Conservation (phyloP, 1,140 invertebrate species). For the Diabrotica undecimpunctata region DNA sequence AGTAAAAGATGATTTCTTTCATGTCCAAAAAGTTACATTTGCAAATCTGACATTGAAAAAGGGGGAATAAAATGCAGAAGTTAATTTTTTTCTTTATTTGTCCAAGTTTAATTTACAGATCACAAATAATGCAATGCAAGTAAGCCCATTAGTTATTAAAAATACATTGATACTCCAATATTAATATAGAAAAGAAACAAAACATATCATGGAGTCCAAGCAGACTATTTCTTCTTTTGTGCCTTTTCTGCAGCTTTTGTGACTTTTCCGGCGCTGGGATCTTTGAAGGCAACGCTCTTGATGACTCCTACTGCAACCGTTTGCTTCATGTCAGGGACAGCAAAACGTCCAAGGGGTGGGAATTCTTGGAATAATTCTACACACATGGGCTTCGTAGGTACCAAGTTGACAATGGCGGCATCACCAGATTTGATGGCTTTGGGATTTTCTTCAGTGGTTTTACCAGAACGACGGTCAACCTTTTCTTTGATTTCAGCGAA, state of each 20-base stretch:
- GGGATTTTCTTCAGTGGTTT: constrained; percentile 71
- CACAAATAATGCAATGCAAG: not conserved
- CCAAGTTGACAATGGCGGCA: constrained; percentile 87
- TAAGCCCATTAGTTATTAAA: not conserved
- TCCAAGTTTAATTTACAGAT: constrained; percentile 1
- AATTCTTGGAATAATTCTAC: constrained; percentile 96
- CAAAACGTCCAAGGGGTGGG: constrained; percentile 94
- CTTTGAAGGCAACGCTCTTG: constrained; percentile 85
- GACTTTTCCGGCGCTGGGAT: constrained; percentile 76
- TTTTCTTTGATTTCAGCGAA: constrained; percentile 92
- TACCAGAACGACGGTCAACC: constrained; percentile 88
- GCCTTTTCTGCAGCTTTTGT: constrained; percentile 95
- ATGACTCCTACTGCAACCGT: constrained; percentile 98
- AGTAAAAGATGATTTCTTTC: no score
- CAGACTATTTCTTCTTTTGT: constrained; percentile 81
- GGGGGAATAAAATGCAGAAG: not conserved
- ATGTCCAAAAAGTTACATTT: no score
- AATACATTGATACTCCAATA: not conserved
- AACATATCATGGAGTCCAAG: constrained; percentile 4
- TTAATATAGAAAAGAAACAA: not conserved
- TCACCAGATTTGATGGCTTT: constrained; percentile 92
- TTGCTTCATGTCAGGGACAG: constrained; percentile 98
- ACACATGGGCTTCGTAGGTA: constrained; percentile 93
- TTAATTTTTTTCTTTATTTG: not conserved
- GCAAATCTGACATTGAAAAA: not conserved